These are phyloP conservation scores for Diuraphis noxia DNA, from an alignment of 1,140 invertebrate genomes.

Conservation along the genomic window DNA sequence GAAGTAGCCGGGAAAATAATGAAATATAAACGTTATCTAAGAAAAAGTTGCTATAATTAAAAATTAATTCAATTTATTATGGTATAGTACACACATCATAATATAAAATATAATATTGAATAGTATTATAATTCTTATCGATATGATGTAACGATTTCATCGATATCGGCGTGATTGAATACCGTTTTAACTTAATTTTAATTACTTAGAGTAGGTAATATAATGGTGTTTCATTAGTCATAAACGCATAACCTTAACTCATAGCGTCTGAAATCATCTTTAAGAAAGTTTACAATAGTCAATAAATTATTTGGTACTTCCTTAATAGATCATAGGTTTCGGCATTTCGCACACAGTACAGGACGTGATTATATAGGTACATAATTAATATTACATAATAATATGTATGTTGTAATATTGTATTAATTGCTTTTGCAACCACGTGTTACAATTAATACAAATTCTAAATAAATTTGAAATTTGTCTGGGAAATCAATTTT, in stretches of 20 bases:
- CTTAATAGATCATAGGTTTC: background rate
- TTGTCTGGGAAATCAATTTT: background rate
- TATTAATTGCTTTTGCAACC: background rate
- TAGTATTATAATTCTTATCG: background rate
- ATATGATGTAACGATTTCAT: background rate
- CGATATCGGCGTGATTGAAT: background rate
- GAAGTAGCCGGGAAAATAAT: background rate
- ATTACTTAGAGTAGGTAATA: background rate
- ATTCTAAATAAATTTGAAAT: background rate
- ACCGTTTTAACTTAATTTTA: background rate
- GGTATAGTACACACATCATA: background rate
- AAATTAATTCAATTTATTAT: background rate
- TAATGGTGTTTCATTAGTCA: background rate
- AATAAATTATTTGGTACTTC: background rate
- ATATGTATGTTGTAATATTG: no score
- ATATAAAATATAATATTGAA: no score
- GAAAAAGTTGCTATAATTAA: background rate
- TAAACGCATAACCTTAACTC: no score
- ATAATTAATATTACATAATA: background rate
- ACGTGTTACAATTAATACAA: background rate
- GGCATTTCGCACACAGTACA: background rate
- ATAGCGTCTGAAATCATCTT: background rate
- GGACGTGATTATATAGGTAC: background rate
- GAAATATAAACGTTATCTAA: background rate
- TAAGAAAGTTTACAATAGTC: background rate